A percentile compares a stretch with the other conserved stretches of the same genome.
Conservation (phyloP, 2,113 vertebrate genomes). For the Hydropotes inermis region DNA sequence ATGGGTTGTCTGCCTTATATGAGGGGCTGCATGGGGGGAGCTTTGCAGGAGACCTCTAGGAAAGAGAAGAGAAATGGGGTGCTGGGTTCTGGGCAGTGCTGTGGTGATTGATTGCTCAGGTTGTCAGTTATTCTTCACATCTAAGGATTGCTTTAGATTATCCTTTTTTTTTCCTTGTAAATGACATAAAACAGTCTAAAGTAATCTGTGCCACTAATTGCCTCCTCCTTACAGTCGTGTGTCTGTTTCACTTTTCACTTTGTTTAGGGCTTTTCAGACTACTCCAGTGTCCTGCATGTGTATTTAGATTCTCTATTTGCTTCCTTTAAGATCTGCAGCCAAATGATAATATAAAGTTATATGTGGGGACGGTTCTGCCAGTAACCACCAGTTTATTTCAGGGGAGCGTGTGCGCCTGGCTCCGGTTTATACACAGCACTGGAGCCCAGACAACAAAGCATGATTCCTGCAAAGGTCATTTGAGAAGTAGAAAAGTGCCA, state of each 20-base stretch:
- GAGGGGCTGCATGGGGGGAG: not conserved
- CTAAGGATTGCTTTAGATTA: not conserved
- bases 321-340: not conserved
- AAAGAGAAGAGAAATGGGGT: too few relatives aligned
- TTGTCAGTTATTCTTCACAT: not conserved
- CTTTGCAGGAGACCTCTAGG: not conserved
- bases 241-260: conserved; percentile 2
- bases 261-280: not conserved
- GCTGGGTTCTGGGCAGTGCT: not conserved
- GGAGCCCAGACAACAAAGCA: not conserved
- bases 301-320: not conserved
- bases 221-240: not conserved
- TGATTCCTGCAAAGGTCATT: not conserved
- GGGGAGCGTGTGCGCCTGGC: not conserved
- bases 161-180: not conserved
- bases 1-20: not conserved
- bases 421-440: not conserved
- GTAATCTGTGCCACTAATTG: not conserved
- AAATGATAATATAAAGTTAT: not conserved
- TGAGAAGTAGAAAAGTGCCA: not conserved
- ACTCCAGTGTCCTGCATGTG: not conserved
- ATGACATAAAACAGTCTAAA: not conserved
- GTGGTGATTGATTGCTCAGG: not conserved
- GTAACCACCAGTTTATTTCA: not conserved
- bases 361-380: not conserved